Evolutionary conservation across 2,797 vertebrate species (phyloP), one percentile per base, ranked within the genome.

Genomic region (Rhynchotus rufescens): DNA sequence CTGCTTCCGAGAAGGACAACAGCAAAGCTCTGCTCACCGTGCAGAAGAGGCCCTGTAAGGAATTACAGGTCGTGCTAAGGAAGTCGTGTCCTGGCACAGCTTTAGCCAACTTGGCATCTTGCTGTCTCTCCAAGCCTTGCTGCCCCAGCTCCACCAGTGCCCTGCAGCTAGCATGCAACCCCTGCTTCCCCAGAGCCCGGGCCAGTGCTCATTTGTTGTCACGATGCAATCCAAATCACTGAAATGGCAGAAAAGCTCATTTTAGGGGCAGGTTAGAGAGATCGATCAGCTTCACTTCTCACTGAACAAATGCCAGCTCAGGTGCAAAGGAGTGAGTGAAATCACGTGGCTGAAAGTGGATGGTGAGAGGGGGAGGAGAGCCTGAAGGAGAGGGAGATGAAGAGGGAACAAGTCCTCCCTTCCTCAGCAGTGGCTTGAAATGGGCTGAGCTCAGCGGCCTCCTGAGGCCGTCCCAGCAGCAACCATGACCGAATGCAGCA

Each of bases 161-260:
- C 54, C 54, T n/a, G 32, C 52, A 64, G 34, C 25, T 11, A 7
- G 26, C 4, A 0, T 2, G 67, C 67, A 84, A 59, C 23, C 34
- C 17, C 30, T 51, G 56, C 57, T 30, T 8, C 7, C 28, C 64
- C 59, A 7, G 25, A 59, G 28, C 42, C 75, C 1, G 1, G n/a
- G 30, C 15, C 6, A n/a, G 54, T 12, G 10, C 30, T 56, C 54
- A 20, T n/a, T 6, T 5, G 12, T 10, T 12, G 17, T 9, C 23
- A 6, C 5, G 1, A 12, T 5, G 5, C 0, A 0, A 6, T 22
- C 32, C 4, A 1, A 23, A 25, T 30, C 67, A 14, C 12, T 40
- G 14, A 21, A n/a, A 34, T 0, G 20, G 9, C 34, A 73, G 40
- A 34, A 73, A 49, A 32, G 7, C 32, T 57, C 4, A 0, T 65